Conservation (phyloP, 1,140 invertebrate genomes). For the Mya arenaria region DNA sequence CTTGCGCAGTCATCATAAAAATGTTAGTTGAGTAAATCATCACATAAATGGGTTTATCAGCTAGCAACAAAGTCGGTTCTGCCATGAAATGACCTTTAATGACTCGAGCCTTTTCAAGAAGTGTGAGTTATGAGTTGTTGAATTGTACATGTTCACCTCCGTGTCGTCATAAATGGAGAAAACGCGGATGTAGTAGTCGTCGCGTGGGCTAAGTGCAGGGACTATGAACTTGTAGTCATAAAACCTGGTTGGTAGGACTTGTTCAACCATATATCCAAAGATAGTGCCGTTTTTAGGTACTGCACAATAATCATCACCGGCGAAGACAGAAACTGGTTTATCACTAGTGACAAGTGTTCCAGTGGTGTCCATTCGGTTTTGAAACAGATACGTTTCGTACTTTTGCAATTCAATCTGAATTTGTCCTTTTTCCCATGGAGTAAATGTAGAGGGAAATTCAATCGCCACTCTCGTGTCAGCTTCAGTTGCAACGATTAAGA, state of each 20-base stretch:
- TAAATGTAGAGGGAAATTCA: not conserved
- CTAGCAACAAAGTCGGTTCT: not conserved
- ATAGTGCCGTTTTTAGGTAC: not conserved
- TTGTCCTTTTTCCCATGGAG: not conserved
- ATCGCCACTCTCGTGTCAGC: conserved; percentile 1
- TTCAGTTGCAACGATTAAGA: not conserved
- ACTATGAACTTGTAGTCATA: conserved; percentile 4
- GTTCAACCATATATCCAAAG: conserved; percentile 9
- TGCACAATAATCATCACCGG: not conserved
- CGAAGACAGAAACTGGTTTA: conserved; percentile 5
- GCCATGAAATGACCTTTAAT: not conserved
- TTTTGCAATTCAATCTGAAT: not conserved
- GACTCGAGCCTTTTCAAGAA: not conserved
- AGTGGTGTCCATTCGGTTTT: not conserved
- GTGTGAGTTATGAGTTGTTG: not conserved
- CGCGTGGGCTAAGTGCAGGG: not conserved
- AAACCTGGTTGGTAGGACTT: not conserved
- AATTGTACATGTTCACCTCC: not conserved
- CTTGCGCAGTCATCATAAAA: conserved; percentile 15
- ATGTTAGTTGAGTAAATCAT: not conserved
- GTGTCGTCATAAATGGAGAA: not conserved
- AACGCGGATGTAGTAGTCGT: conserved; percentile 7
- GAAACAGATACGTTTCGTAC: conserved; percentile 14
- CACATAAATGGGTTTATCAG: conserved; percentile 8
- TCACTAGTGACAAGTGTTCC: conserved; percentile 10